phyloP scores from a whole-genome alignment of 2,113 vertebrate species.

The Neogobius melanostomus region DNA sequence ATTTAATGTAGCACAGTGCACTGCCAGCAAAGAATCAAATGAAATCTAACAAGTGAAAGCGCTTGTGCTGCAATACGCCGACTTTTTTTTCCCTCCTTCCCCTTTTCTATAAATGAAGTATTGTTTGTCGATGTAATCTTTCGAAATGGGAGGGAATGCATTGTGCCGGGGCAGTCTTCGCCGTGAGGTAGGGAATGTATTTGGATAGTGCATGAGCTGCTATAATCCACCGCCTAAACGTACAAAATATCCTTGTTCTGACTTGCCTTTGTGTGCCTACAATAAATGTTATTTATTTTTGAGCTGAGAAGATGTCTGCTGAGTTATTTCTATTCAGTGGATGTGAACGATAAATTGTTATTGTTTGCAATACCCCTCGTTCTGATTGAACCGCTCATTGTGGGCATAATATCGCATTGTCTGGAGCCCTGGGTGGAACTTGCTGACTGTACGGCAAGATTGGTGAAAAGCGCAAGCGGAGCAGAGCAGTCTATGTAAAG shows the following conservation, averaged over 20 bases:
- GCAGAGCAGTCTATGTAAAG: not conserved
- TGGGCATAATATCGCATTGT: not conserved
- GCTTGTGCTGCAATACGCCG: not conserved
- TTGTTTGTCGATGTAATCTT: constrained; percentile 32
- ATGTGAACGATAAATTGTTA: not conserved
- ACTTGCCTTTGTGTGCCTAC: not conserved
- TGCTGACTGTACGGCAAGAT: constrained; percentile 1
- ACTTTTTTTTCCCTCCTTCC: not conserved
- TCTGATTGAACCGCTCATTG: not conserved
- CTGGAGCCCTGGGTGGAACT: not conserved
- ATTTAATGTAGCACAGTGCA: not conserved
- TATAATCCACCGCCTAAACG: constrained; percentile 21
- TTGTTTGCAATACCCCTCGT: not conserved
- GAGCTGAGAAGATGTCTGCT: not conserved
- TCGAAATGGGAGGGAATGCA: not conserved
- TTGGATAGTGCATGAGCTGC: constrained; percentile 25
- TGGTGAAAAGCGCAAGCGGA: not conserved
- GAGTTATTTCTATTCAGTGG: not conserved
- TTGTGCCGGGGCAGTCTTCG: not conserved
- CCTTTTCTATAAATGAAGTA: constrained; percentile 4
- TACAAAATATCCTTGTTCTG: not conserved
- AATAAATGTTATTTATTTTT: constrained; percentile 6
- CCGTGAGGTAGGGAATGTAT: constrained; percentile 21
- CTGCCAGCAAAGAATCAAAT: constrained; percentile 1
- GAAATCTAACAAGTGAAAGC: constrained; percentile 8